These are phyloP conservation scores for Oscheius sp. DNA, from an alignment of 2,888 invertebrate species.

Conservation along the genomic window DNA sequence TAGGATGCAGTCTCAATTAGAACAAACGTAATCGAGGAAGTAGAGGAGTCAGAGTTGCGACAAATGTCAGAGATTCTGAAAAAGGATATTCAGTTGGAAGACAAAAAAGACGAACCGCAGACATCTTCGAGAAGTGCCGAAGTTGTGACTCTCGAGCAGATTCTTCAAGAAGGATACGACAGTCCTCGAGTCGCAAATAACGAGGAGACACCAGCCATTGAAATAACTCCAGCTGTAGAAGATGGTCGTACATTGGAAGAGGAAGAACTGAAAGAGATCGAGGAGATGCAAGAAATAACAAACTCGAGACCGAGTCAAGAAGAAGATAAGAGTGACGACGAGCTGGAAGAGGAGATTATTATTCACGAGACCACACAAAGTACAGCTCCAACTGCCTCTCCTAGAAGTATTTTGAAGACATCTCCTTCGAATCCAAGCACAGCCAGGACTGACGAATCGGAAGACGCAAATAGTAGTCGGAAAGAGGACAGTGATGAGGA, in stretches of 20 bases:
- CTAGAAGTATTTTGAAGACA: slow-evolving; percentile 22
- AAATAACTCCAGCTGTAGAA: slow-evolving; percentile 2
- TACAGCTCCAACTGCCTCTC: slow-evolving; percentile 6
- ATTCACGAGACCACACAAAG: not conserved
- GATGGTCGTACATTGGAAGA: slow-evolving; percentile 1
- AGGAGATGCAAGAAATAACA: slow-evolving; percentile 29
- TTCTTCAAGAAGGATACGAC: slow-evolving; percentile 11
- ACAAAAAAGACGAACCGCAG: not conserved
- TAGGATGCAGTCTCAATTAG: slow-evolving; percentile 35
- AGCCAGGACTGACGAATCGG: slow-evolving; percentile 4
- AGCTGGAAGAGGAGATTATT: slow-evolving; percentile 19
- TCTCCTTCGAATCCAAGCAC: slow-evolving; percentile 6
- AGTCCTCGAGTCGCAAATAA: not conserved
- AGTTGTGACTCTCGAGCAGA: slow-evolving; percentile 14
- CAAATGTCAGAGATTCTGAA: slow-evolving; percentile 29
- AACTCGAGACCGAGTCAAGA: not conserved
- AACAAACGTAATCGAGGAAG: slow-evolving; percentile 36
- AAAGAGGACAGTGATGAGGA: not conserved
- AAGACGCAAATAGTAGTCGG: not conserved
- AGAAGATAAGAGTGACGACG: slow-evolving; percentile 5
- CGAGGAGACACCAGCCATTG: slow-evolving; percentile 14
- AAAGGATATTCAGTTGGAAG: not conserved
- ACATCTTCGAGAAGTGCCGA: slow-evolving; percentile 11
- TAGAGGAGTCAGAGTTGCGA: slow-evolving; percentile 29
- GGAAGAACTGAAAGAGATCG: slow-evolving; percentile 1